Conservation (phyloP, 2,797 vertebrate genomes). For the Enteromius thamalakanensis region DNA sequence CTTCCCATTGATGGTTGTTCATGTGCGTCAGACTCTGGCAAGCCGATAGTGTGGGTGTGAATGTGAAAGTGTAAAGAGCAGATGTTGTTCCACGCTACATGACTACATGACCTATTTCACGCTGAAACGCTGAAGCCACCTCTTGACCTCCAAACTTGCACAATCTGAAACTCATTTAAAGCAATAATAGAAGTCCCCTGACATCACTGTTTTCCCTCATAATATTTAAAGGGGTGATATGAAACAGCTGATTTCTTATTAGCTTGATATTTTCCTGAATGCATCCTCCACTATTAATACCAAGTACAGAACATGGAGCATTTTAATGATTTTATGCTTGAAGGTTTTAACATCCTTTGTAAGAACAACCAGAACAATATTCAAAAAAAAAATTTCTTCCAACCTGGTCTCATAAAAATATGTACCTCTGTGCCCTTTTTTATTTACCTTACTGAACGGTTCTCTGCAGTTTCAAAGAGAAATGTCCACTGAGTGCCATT, state of each 20-base stretch:
- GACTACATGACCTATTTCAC: conserved; percentile 37
- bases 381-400: not conserved
- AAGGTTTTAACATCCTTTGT: not conserved
- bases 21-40: conserved; percentile 10
- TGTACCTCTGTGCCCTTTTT: no score
- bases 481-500: no score
- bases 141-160: conserved; percentile 16
- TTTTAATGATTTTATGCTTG: not conserved
- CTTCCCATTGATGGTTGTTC: not conserved
- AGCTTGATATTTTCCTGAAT: not conserved
- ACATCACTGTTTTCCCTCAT: conserved; percentile 12
- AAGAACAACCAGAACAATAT: not conserved
- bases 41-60: not conserved
- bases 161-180: conserved; percentile 20
- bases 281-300: not conserved
- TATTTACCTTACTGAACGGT: no score
- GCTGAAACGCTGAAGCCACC: not conserved
- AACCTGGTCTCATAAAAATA: no score
- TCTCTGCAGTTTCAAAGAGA: no score
- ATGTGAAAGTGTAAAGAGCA: conserved; percentile 27
- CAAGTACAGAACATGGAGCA: not conserved
- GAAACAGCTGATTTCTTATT: conserved; percentile 1
- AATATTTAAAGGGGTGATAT: conserved; percentile 10
- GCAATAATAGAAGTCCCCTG: conserved; percentile 26
- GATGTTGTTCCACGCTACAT: conserved; percentile 30